Base-by-base conservation (phyloP, 2,797 vertebrate species). In the Agapornis canus region DNA sequence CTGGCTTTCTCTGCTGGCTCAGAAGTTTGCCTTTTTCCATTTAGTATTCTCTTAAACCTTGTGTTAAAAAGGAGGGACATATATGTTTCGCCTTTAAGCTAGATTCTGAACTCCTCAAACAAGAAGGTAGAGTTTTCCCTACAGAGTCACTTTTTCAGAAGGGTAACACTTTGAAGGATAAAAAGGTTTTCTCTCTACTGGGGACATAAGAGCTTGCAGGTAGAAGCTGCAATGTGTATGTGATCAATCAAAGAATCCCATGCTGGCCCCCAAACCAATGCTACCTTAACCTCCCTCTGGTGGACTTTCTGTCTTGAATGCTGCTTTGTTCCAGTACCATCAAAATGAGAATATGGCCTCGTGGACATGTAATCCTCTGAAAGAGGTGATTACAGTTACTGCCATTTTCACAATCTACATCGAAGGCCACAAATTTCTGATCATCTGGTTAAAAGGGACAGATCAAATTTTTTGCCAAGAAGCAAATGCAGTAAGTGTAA, bases 11-110 rank as follows among this genome's bases (percentile, higher is more conserved):
- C 20, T 87, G 40, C 57, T 15, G 22, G 29, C 76, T 92, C 69
- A 86, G 23, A 93, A 82, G 87, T 89, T 60, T 69, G 49, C 72
- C 47, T 87, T 87, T 89, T 81, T 4, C 86, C 61, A 48, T 31
- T 12, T 40, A 72, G 56, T 42, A 40, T 71, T 87, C 69, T 80
- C 70, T 82, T 63, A 82, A 81, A 78, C 27, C n/a, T 23, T 54
- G 17, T 25, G 16, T 69, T 72, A 48, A 78, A 82, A 81, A 77
- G 57, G 57, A 92, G 95, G 76, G 57, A 81, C 84, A 78, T 37
- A 11, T 16, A 54, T 75, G 72, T 92, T 95, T 94, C 43, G 57
- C 92, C 91, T 95, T 85, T 93, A 82, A 91, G 94, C 84, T 40
- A 77, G 35, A 87, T 78, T 92, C 82, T 93, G 89, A 87, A 56